phyloP scores from a whole-genome alignment of 1,140 invertebrate species.

The Brachionus calyciflorus region DNA sequence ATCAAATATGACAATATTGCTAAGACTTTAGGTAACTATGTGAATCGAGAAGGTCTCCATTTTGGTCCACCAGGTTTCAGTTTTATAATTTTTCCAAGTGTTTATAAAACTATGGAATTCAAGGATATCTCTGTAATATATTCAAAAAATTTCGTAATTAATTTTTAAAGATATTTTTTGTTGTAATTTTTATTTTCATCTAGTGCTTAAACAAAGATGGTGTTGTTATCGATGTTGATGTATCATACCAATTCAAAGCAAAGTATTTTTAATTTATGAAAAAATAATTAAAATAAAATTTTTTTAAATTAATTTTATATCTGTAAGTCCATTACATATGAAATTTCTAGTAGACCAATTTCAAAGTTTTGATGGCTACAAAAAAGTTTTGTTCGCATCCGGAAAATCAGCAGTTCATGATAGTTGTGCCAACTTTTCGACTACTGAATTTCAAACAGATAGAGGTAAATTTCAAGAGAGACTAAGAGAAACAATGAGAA shows the following conservation, averaged over 20 bases:
- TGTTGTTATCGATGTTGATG: conserved; percentile 53
- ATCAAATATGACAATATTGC: conserved; percentile 54
- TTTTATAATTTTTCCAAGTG: conserved; percentile 56
- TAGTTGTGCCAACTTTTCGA: conserved; percentile 51
- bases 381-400: conserved; percentile 51
- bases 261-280: conserved; percentile 22
- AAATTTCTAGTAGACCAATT: conserved; percentile 53
- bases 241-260: conserved; percentile 55
- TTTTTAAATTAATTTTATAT: background rate
- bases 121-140: conserved; percentile 50
- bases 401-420: conserved; percentile 55
- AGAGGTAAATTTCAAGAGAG: conserved; percentile 49
- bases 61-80: conserved; percentile 54
- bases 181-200: conserved; percentile 16
- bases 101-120: conserved; percentile 54
- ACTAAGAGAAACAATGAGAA: conserved; percentile 49
- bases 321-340: conserved; percentile 48
- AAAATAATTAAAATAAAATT: background rate
- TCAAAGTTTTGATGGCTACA: conserved; percentile 53
- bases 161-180: no score
- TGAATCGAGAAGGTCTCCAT: conserved; percentile 53
- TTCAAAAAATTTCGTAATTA: conserved; percentile 1
- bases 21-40: conserved; percentile 50
- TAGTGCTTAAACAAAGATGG: conserved; percentile 57
- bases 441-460: conserved; percentile 46